Conservation (phyloP, 1,140 invertebrate species). For the Diplogasteroides magnus region DNA sequence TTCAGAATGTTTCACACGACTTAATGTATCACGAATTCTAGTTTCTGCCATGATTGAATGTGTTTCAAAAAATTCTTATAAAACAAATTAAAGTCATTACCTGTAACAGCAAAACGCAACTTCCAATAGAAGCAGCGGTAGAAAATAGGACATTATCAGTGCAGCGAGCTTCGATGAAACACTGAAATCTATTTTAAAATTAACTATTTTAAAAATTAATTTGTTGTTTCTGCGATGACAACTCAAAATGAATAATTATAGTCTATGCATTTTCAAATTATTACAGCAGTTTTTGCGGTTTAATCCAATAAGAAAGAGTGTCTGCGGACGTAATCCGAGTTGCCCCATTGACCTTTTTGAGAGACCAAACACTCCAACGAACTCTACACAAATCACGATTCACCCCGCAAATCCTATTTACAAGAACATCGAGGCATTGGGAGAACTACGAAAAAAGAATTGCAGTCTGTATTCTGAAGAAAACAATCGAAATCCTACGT, state of each 20-base stretch:
- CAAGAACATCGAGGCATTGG: too few relatives aligned
- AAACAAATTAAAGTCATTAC: too few relatives aligned
- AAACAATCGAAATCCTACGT: neutral
- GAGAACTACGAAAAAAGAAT: neutral
- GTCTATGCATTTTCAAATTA: neutral
- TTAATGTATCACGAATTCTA: too few relatives aligned
- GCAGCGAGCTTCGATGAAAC: slow-evolving; percentile 29
- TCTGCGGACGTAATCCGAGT: neutral
- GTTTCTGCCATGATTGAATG: too few relatives aligned
- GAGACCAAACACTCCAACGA: too few relatives aligned
- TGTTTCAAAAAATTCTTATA: too few relatives aligned
- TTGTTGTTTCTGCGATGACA: too few relatives aligned
- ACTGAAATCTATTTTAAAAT: slow-evolving; percentile 27
- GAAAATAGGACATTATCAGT: slow-evolving; percentile 30
- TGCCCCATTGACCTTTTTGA: neutral
- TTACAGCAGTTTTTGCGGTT: neutral
- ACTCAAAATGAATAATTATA: neutral
- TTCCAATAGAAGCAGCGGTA: slow-evolving; percentile 19
- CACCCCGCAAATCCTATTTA: too few relatives aligned
- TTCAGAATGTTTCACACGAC: too few relatives aligned
- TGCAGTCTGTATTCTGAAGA: neutral
- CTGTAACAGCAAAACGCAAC: slow-evolving; percentile 32
- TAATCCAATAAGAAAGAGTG: neutral
- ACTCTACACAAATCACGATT: too few relatives aligned
- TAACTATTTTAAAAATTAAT: too few relatives aligned